Base-by-base conservation (phyloP, 2,888 invertebrate species). In the Drosophila antonietae region DNA sequence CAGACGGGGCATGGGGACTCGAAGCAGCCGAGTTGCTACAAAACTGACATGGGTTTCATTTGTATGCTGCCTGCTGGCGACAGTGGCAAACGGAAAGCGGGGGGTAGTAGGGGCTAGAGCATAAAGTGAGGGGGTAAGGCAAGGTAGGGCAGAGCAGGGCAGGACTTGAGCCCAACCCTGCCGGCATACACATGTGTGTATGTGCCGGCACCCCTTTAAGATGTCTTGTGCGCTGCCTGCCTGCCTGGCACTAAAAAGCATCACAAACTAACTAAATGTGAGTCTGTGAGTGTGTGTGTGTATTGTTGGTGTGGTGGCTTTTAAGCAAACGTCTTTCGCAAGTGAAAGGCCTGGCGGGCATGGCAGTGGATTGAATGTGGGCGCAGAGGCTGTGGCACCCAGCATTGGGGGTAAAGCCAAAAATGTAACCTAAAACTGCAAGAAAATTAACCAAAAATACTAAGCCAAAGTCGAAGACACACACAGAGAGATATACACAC, bases 371-470 rank as follows among this genome's bases (percentile, higher is more conserved):
- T 66, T 64, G 71, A 39, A 58, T 63, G 51, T 43, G 49, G 67
- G 68, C 39, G 68, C 39, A 60, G 56, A 18, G 39, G 57, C 53
- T 55, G 72, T 57, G 76, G 64, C 80, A 61, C 78, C 66, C 84
- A 73, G 74, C 82, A 81, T 44, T 44, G 87, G 73, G 65, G 82
- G 82, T 75, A 89, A 89, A 84, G 88, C 90, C 85, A 89, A 86
- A 87, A 86, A 88, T 88, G 88, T 90, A 90, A 90, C 86, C 90
- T 76, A 87, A 90, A 87, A 87, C 86, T 87, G 90, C 90, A 89
- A 90, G 90, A 87, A 90, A 87, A 87, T 87, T 87, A 87, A 90
- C 86, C 90, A 87, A 87, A 87, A 87, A 87, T 87, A 90, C 90
- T 87, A 89, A 88, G 89, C 86, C 85, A 89, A 80, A 89, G 88